Base-by-base conservation (phyloP, 30 jellyfish, hydroid and myxozoan genomes). In the Turritopsis rubra region DNA sequence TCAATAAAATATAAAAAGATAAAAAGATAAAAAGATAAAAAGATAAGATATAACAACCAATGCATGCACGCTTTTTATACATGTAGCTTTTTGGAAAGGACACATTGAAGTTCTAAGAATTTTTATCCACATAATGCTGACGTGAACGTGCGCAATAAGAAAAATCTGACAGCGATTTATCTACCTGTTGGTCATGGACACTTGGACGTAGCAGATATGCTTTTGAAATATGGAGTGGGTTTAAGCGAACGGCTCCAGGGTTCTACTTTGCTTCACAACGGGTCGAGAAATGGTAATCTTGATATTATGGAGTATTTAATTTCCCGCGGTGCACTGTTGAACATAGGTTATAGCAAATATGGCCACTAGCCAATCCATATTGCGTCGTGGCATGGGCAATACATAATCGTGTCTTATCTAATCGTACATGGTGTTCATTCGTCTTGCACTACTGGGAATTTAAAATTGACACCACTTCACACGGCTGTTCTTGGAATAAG, bases 321-420 rank as follows among this genome's bases (percentile, higher is more conserved):
- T 24, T 21, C 27, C 17, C 65, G 65, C 23, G 65, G 65, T 21
- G 65, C 60, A 7, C 27, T 23, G 27, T 13, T 74, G 16, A 29
- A 26, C 23, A 30, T 30, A 13, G 54, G 16, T n/a, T 72, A 21
- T 28, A 22, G 82, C 23, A 74, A 26, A 24, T 9, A 26, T 17
- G 53, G 65, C 17, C 19, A 74, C 41, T n/a, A 26, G 9, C 9
- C 60, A 22, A 26, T 74, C 17, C 82, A 74, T 29, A 17, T 74
- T 26, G 82, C 82, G 9, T 26, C 82, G 65, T 24, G 19, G 72
- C 28, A 23, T 8, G 82, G 82, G 20, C 82, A 74, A 16, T 74
- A 74, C 65, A 74, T 16, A 74, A 29, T 74, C 13, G 82, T 74
- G 53, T 74, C 82, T 29, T 74, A 21, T 26, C 82, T 74, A 13